A percentile compares a stretch with the other conserved stretches of the same genome.
phyloP scores from a whole-genome alignment of 2,797 vertebrate genomes.

The Thaleichthys pacificus region DNA sequence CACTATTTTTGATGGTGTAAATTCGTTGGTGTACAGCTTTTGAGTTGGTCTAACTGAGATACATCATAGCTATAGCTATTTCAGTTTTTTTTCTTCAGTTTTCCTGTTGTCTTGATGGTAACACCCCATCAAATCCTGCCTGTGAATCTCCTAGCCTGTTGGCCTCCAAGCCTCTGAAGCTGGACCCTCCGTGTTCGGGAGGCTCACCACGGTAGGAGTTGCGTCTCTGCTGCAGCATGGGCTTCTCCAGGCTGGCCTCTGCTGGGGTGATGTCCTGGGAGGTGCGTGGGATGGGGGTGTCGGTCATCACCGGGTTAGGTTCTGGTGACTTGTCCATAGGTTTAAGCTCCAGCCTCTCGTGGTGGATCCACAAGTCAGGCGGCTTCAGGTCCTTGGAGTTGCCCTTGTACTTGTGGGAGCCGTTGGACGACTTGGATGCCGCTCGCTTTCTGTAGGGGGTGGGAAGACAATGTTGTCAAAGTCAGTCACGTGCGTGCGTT shows the following conservation, averaged over 20 bases:
- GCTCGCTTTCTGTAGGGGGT: slow-evolving; percentile 85
- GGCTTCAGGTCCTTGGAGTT: slow-evolving; percentile 98
- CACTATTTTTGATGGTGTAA: no score
- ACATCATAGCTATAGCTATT: no score
- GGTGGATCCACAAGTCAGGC: slow-evolving; percentile 98
- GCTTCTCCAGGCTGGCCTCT: slow-evolving; percentile 87
- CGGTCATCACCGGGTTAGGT: slow-evolving; percentile 95
- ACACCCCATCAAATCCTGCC: no score
- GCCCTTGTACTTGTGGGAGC: slow-evolving; percentile 97
- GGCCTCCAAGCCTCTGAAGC: neutral
- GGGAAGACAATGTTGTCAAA: neutral
- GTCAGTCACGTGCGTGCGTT: neutral
- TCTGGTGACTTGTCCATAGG: slow-evolving; percentile 97
- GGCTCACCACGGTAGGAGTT: slow-evolving; percentile 93
- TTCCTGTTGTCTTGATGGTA: no score
- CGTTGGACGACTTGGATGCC: slow-evolving; percentile 92
- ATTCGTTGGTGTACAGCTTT: no score
- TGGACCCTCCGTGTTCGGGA: neutral
- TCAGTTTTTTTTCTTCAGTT: no score
- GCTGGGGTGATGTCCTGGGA: slow-evolving; percentile 96
- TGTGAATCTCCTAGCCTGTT: neutral
- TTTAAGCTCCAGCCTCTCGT: slow-evolving; percentile 96
- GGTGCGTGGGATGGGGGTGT: slow-evolving; percentile 93
- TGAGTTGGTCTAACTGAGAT: no score
- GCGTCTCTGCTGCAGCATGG: slow-evolving; percentile 90